Base-by-base conservation (phyloP, 2,797 vertebrate genomes). In the Pogonophryne albipinna region DNA sequence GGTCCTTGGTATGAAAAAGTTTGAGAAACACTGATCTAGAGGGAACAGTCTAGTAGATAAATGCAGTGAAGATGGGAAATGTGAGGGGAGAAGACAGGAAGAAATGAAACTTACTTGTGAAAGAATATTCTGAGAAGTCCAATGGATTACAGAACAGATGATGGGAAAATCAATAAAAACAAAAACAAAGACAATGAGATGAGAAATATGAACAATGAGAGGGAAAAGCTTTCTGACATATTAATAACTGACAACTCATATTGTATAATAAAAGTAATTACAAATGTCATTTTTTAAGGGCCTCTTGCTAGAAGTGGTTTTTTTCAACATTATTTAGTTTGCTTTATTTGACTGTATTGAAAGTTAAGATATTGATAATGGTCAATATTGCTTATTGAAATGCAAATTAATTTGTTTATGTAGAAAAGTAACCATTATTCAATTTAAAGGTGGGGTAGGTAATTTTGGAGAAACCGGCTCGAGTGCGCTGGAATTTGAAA, bases 91-190 rank as follows among this genome's bases (percentile, higher is more conserved):
- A 50, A 63, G 50, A 72, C 38, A 78, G 70, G 34, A 45, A 79
- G 75, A 81, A 90, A 92, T 95, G 89, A 93, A 95, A 99, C 98
- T 99, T 99, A 99, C 97, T 97, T 99, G 96, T 95, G 86, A 94
- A 94, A 94, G 95, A 94, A 95, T 91, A 95, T 90, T 87, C 97
- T 98, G 97, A 94, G 90, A 92, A 90, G 95, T 95, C 96, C 97
- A 94, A 94, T 87, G 95, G 96, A 95, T 96, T 85, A 95, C 90
- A 97, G 96, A 95, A 96, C 89, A 89, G 94, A 96, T 94, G 94
- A 90, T 92, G 91, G 95, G 88, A 94, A 92, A 94, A 95, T 90
- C 70, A 74, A 82, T 71, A 92, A 87, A 68, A 87, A 90, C 94
- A 87, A 93, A 96, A 82, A 71, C 45, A 87, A 87, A 92, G 90